Percentiles rank a stretch among this genome's conserved stretches.
These are phyloP conservation scores for Ellobius talpinus DNA, from an alignment of 2,113 vertebrate species.

Conservation along the genomic window DNA sequence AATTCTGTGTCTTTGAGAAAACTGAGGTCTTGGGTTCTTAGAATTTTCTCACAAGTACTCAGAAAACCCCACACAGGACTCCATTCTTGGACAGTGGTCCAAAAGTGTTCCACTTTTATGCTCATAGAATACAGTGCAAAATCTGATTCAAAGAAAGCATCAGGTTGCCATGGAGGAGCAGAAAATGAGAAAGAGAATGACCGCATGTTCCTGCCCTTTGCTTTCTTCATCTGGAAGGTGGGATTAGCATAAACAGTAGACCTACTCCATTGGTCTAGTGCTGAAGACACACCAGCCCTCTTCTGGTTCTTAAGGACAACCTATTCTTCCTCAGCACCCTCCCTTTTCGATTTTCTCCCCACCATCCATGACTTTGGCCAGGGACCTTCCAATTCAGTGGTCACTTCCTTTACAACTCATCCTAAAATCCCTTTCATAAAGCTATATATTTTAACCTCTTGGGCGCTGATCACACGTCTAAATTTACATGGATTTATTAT, in stretches of 20 bases:
- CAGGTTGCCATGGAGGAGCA: neutral
- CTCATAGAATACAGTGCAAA: neutral
- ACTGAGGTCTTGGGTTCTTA: neutral
- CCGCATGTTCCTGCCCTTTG: neutral
- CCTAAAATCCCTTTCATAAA: neutral
- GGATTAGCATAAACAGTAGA: neutral
- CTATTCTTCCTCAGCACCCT: neutral
- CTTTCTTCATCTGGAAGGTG: neutral
- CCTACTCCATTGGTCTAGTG: neutral
- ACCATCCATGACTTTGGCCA: neutral
- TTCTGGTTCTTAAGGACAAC: neutral
- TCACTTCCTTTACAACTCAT: neutral
- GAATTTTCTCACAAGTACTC: neutral
- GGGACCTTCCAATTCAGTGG: neutral
- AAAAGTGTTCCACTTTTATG: neutral
- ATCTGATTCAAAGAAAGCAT: neutral
- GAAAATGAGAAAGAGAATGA: neutral
- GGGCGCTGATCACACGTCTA: neutral
- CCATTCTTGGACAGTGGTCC: neutral
- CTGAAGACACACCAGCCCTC: neutral
- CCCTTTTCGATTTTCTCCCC: neutral
- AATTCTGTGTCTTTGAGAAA: neutral
- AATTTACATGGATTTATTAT: constrained; percentile 42
- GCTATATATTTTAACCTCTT: neutral
- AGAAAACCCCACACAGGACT: neutral